Evolutionary conservation across 2,888 invertebrate genomes (phyloP), one percentile per base, ranked within the genome.

Genomic region (Ditylenchus weischeri): DNA sequence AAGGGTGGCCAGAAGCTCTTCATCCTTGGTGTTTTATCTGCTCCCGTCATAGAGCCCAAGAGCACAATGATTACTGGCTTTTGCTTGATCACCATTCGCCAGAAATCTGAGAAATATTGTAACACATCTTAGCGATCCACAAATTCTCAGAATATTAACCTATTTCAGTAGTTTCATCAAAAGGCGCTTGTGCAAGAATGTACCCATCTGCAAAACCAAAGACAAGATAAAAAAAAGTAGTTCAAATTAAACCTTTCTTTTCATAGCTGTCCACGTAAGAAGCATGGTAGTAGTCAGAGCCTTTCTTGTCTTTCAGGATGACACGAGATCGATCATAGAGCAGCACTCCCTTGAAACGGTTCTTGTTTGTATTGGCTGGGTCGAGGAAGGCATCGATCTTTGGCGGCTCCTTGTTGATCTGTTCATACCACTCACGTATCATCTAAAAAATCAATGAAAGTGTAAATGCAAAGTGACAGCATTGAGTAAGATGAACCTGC

Each of bases 81-180:
- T 8, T 38, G 51, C 62, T 68, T 62, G 38, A 43, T 54, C 43
- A 60, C 49, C 63, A 71, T 61, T 35, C 71, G 64, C 71, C 71
- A 71, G 65, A 71, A 71, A 51, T 70, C 70, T 15, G 57, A n/a
- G n/a, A n/a, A n/a, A n/a, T n/a, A n/a, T n/a, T n/a, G n/a, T 54
- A 21, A 21, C 11, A 6, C 6, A 54, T n/a, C 23, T n/a, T 23
- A 23, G n/a, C n/a, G n/a, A n/a, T n/a, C n/a, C n/a, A n/a, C n/a
- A n/a, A n/a, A n/a, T n/a, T n/a, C n/a, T n/a, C n/a, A n/a, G n/a
- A n/a, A n/a, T n/a, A n/a, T n/a, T n/a, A n/a, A n/a, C 71, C 54
- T 67, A 50, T 51, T 57, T 71, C 70, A 13, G 71, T 71, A 23
- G 54, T 23, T 18, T 69, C 58, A 35, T 66, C 64, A 60, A 64